These are phyloP conservation scores for Micrastur ruficollis DNA, from an alignment of 2,797 vertebrate species.

Conservation along the genomic window DNA sequence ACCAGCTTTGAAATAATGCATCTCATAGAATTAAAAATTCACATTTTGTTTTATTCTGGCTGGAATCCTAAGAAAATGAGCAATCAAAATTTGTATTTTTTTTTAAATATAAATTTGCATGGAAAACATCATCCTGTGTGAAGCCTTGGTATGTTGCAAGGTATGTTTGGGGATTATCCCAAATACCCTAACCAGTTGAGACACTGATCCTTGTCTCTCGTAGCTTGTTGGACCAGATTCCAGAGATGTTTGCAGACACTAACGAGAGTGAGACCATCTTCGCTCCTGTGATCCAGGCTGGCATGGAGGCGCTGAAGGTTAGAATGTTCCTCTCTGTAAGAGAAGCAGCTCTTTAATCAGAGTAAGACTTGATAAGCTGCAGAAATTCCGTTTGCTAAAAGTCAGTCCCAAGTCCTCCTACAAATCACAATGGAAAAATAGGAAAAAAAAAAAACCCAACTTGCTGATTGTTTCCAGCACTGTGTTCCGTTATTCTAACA, in stretches of 20 bases:
- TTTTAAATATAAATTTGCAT: neutral
- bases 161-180: neutral
- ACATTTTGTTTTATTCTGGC: neutral
- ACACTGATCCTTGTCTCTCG: neutral
- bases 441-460: no score
- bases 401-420: neutral
- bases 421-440: neutral
- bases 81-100: neutral
- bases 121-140: neutral
- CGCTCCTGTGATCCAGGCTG: constrained; percentile 92
- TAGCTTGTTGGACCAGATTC: constrained; percentile 96
- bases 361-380: neutral
- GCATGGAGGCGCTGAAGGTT: constrained; percentile 95
- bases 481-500: neutral
- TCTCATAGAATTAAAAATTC: neutral
- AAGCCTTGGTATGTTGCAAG: neutral
- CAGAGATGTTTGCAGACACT: constrained; percentile 94
- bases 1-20: neutral
- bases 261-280: constrained; percentile 94
- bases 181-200: neutral
- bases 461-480: neutral
- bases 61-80: neutral
- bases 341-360: neutral
- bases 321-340: constrained; percentile 6
- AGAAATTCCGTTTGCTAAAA: neutral